These are phyloP conservation scores for Patella pellucida DNA, from an alignment of 2,888 invertebrate genomes.

Conservation along the genomic window DNA sequence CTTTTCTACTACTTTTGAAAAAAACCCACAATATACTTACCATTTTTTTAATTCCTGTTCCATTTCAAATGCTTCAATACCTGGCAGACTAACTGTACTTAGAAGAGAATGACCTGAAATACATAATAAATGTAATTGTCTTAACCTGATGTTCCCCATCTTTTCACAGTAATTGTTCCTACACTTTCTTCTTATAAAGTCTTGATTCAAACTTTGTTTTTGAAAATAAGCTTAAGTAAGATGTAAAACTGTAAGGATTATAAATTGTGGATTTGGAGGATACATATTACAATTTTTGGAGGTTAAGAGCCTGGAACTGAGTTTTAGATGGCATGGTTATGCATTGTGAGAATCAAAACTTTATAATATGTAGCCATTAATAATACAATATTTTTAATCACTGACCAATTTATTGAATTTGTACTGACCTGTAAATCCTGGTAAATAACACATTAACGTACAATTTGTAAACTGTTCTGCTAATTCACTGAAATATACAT, in stretches of 20 bases:
- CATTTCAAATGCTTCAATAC: constrained; percentile 66
- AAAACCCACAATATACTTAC: constrained; percentile 43
- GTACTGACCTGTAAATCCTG: constrained; percentile 68
- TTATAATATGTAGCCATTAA: too few relatives aligned
- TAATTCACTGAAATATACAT: constrained; percentile 51
- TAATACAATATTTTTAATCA: neutral
- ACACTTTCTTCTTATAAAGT: too few relatives aligned
- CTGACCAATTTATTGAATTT: neutral
- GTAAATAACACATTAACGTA: constrained; percentile 69
- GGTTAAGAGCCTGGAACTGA: too few relatives aligned
- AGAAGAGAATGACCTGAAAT: constrained; percentile 55
- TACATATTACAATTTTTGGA: too few relatives aligned
- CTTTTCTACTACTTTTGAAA: neutral
- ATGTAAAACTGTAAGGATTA: too few relatives aligned
- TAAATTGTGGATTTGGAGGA: too few relatives aligned
- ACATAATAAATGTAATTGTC: neutral
- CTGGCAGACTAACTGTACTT: constrained; percentile 52
- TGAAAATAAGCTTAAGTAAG: too few relatives aligned
- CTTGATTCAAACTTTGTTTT: too few relatives aligned
- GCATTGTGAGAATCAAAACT: too few relatives aligned
- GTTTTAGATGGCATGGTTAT: too few relatives aligned
- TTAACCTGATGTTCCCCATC: too few relatives aligned
- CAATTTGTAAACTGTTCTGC: constrained; percentile 60
- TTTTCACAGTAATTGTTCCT: too few relatives aligned
- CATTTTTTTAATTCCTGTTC: constrained; percentile 70